Conservation (phyloP, 2,113 vertebrate genomes). For the Indicator indicator region DNA sequence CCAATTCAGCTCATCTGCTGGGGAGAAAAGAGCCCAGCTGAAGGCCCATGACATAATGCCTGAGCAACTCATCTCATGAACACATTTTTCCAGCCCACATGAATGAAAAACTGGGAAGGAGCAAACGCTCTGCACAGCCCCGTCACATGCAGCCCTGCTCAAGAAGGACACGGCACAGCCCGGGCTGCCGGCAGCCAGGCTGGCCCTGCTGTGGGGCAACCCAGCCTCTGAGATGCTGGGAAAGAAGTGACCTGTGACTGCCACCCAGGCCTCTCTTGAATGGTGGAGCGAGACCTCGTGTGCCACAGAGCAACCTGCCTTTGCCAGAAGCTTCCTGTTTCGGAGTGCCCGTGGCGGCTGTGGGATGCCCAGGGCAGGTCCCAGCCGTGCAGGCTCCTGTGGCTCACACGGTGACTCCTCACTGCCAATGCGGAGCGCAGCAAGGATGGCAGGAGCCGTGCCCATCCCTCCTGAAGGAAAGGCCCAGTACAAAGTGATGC, state of each 20-base stretch:
- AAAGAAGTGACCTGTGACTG: slow-evolving; percentile 41
- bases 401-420: accelerated
- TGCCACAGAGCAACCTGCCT: not conserved
- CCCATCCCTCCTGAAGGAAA: accelerated
- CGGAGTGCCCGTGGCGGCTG: not conserved
- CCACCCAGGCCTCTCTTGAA: not conserved
- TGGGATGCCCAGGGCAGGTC: not conserved
- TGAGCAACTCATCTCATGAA: slow-evolving; percentile 70
- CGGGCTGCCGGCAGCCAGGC: not conserved
- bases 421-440: accelerated
- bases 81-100: slow-evolving; percentile 75
- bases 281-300: not conserved
- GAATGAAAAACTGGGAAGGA: slow-evolving; percentile 74
- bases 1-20: slow-evolving; percentile 58
- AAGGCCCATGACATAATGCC: slow-evolving; percentile 72
- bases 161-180: not conserved
- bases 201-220: not conserved
- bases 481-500: accelerated
- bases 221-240: not conserved
- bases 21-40: slow-evolving; percentile 59
- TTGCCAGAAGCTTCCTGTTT: slow-evolving; percentile 45
- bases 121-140: slow-evolving; percentile 35
- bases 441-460: accelerated
- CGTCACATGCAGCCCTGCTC: slow-evolving; percentile 2
- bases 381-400: accelerated